Conservation (phyloP, 64 coral and sea anemone species). For the Montipora foliosa region DNA sequence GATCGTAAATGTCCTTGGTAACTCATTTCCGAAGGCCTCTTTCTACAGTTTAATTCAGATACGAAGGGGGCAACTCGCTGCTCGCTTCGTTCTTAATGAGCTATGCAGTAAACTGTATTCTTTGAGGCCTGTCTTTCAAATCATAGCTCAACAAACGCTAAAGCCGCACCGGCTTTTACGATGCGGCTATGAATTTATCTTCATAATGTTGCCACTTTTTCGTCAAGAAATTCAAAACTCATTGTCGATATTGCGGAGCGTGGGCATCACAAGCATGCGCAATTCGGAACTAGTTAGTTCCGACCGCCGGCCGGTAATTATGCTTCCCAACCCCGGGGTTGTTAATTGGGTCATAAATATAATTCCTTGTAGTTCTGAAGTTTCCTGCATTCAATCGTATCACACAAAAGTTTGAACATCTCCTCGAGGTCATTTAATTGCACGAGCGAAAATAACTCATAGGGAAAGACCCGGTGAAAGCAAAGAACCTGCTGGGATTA, state of each 20-base stretch:
- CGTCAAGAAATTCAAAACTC: not conserved
- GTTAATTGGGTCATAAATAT: not conserved
- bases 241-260: not conserved
- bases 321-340: not conserved
- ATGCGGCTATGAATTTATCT: not conserved
- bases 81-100: not conserved
- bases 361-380: not conserved
- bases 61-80: not conserved
- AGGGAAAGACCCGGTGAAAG: not conserved
- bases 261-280: slow-evolving; percentile 15
- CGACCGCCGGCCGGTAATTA: slow-evolving; percentile 52
- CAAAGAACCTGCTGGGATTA: not conserved
- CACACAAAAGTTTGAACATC: slow-evolving; percentile 5
- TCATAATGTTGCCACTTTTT: not conserved
- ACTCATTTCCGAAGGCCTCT: not conserved
- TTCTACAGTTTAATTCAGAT: not conserved
- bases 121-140: not conserved
- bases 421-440: slow-evolving; percentile 15
- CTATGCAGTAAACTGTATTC: not conserved
- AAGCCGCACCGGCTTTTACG: not conserved
- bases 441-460: not conserved
- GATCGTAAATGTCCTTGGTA: not conserved
- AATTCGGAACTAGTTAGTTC: not conserved
- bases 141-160: not conserved
- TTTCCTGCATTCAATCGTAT: slow-evolving; percentile 12